A percentile compares a stretch with the other conserved stretches of the same genome.
Conservation (phyloP, 2,888 invertebrate species). For the Lucinisca nassula region DNA sequence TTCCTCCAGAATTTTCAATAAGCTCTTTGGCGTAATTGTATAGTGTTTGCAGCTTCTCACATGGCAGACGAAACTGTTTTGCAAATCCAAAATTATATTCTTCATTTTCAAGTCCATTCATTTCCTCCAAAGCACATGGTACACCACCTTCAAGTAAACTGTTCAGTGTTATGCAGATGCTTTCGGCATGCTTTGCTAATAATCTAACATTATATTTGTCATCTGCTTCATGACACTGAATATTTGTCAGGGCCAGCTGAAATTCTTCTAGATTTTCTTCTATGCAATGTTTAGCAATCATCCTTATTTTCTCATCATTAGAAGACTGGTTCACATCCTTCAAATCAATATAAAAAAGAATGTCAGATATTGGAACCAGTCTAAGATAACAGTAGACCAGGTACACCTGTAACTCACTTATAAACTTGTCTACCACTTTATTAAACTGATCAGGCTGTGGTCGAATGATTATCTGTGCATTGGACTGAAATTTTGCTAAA, state of each 20-base stretch:
- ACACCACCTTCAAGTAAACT: constrained; percentile 71
- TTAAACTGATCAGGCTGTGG: constrained; percentile 20
- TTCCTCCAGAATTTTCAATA: neutral
- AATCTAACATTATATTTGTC: constrained; percentile 58
- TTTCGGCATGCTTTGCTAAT: constrained; percentile 65
- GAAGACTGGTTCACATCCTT: constrained; percentile 33
- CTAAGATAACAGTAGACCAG: constrained; percentile 75
- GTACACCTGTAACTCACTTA: constrained; percentile 71
- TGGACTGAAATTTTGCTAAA: constrained; percentile 76
- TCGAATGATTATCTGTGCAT: constrained; percentile 67
- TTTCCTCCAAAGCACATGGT: constrained; percentile 66
- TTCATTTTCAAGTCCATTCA: constrained; percentile 60
- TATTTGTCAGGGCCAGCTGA: constrained; percentile 52
- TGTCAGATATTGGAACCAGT: constrained; percentile 67
- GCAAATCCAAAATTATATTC: constrained; percentile 66
- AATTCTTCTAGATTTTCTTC: constrained; percentile 65
- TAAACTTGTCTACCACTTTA: constrained; percentile 68
- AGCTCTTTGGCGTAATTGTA: neutral
- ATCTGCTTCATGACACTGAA: constrained; percentile 28
- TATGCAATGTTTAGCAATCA: constrained; percentile 55
- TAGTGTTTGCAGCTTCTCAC: constrained; percentile 29
- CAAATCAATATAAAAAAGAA: constrained; percentile 56
- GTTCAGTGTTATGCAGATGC: constrained; percentile 68
- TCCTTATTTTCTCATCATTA: constrained; percentile 33
- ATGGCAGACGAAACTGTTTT: constrained; percentile 66